Percentiles rank a stretch among this genome's conserved stretches.
phyloP scores from a whole-genome alignment of 2,888 invertebrate genomes.

The Teleogryllus oceanicus region DNA sequence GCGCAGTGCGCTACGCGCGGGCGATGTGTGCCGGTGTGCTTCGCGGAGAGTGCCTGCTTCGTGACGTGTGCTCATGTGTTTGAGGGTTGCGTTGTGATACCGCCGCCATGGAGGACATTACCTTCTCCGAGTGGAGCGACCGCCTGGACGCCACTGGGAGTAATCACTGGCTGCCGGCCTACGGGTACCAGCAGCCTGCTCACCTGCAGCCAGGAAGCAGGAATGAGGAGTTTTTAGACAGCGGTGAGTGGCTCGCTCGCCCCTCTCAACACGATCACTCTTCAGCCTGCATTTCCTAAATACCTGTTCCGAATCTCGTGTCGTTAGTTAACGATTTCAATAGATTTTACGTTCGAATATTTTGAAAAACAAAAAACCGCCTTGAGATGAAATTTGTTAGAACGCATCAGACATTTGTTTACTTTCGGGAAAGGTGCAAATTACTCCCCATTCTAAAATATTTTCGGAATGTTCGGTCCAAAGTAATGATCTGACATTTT shows the following conservation, averaged over 20 bases:
- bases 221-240: background rate
- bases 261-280: too few species aligned
- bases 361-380: too few species aligned
- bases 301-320: too few species aligned
- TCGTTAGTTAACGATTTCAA: too few species aligned
- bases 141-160: constrained; percentile 23
- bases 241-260: background rate
- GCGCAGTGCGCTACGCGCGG: background rate
- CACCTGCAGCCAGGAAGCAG: constrained; percentile 52
- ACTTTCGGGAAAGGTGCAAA: too few species aligned
- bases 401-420: too few species aligned
- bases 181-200: constrained; percentile 69
- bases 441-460: too few species aligned
- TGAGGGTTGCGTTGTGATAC: background rate
- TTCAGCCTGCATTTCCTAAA: too few species aligned
- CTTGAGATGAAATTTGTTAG: too few species aligned
- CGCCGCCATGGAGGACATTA: background rate
- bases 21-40: background rate
- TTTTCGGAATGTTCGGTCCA: too few species aligned
- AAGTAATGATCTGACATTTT: too few species aligned
- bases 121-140: constrained; percentile 53
- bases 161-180: constrained; percentile 76
- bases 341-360: too few species aligned
- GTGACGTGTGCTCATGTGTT: background rate
- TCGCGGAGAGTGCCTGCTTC: background rate